phyloP scores from a whole-genome alignment of 2,113 vertebrate species.

The Gobio gobio region DNA sequence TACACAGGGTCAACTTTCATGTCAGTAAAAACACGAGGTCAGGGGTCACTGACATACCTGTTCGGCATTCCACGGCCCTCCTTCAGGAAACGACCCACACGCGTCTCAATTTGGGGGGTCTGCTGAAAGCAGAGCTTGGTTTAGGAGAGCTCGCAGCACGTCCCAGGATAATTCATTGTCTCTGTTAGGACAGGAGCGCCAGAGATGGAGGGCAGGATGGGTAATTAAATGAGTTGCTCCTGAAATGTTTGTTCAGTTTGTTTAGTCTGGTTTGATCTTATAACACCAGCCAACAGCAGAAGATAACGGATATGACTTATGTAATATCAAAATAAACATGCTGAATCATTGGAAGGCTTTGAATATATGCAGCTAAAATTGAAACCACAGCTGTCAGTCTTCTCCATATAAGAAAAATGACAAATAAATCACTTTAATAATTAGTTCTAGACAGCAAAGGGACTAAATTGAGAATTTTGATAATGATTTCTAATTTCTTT shows the following conservation, averaged over 20 bases:
- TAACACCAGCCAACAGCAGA: conserved; percentile 32
- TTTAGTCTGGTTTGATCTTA: conserved; percentile 27
- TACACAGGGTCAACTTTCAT: conserved; percentile 71
- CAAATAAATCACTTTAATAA: background rate
- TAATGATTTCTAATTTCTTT: background rate
- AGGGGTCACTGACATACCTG: conserved; percentile 74
- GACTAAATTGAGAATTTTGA: background rate
- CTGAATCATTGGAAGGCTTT: background rate
- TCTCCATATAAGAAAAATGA: background rate
- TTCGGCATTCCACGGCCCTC: conserved; percentile 63
- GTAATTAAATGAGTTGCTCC: conserved; percentile 7
- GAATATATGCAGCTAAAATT: background rate
- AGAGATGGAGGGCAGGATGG: background rate
- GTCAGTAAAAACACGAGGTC: conserved; percentile 69
- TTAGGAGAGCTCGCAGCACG: conserved; percentile 45
- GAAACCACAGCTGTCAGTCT: background rate
- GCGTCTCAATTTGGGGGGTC: conserved; percentile 73
- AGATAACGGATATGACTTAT: conserved; percentile 45
- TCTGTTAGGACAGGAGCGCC: conserved; percentile 49
- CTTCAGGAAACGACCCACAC: conserved; percentile 73
- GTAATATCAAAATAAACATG: conserved; percentile 7
- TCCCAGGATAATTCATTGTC: conserved; percentile 50
- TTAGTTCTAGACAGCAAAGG: background rate
- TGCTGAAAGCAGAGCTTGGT: conserved; percentile 62
- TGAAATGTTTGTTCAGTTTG: conserved; percentile 31